phyloP scores from a whole-genome alignment of 2,113 vertebrate species.

The Pseudopodoces humilis region DNA sequence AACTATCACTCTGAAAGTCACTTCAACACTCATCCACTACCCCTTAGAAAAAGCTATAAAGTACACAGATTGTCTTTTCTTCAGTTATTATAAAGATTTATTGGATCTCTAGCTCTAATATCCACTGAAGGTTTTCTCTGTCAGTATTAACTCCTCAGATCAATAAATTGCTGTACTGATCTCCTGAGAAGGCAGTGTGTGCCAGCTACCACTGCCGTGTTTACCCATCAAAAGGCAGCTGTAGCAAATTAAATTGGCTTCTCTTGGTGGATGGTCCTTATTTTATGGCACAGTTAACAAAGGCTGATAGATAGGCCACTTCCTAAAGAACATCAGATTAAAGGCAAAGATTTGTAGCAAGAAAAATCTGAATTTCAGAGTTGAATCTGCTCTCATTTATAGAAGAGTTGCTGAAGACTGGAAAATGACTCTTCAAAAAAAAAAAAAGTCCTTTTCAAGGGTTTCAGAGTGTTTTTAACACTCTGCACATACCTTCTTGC shows the following conservation, averaged over 20 bases:
- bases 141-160: slow-evolving; percentile 43
- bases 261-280: not conserved
- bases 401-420: not conserved
- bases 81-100: slow-evolving; percentile 56
- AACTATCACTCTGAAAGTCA: slow-evolving; percentile 13
- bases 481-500: not conserved
- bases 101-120: slow-evolving; percentile 45
- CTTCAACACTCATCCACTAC: not conserved
- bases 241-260: slow-evolving; percentile 35
- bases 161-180: slow-evolving; percentile 51
- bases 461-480: not conserved
- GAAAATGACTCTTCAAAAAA: not conserved
- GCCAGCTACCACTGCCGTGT: not conserved
- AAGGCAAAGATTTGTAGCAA: not conserved
- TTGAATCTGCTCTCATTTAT: not conserved
- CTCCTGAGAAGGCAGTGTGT: slow-evolving; percentile 20
- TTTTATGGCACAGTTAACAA: not conserved
- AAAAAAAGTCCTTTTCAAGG: not conserved
- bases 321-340: not conserved
- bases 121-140: slow-evolving; percentile 37
- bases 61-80: slow-evolving; percentile 40
- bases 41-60: slow-evolving; percentile 21
- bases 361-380: not conserved
- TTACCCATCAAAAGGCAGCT: not conserved
- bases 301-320: not conserved